A percentile compares a stretch with the other conserved stretches of the same genome.
These are phyloP conservation scores for Leptinotarsa haldemani DNA, from an alignment of 2,888 invertebrate genomes.

Conservation along the genomic window DNA sequence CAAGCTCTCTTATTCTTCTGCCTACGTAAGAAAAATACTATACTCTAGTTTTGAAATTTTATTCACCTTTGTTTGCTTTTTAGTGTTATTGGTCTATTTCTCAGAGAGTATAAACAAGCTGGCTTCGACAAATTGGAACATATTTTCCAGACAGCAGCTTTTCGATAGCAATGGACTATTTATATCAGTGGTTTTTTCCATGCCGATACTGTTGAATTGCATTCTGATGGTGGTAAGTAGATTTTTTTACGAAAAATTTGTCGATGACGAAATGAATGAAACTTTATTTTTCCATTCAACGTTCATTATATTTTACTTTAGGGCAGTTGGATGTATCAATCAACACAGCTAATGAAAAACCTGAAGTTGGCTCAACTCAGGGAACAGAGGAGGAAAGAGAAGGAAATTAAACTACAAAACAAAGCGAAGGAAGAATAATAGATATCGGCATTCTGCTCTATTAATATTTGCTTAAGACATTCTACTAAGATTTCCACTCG, in stretches of 20 bases:
- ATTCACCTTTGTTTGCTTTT: conserved; percentile 58
- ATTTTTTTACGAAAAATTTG: too few relatives aligned
- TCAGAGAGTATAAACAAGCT: conserved; percentile 92
- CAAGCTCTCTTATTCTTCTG: conserved; percentile 85
- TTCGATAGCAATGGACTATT: conserved; percentile 94
- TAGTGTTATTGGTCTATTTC: conserved; percentile 88
- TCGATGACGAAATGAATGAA: too few relatives aligned
- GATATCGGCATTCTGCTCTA: background rate
- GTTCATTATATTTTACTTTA: conserved; percentile 63
- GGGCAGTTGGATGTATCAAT: conserved; percentile 92
- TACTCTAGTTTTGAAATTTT: background rate
- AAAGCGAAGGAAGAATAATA: conserved; percentile 46
- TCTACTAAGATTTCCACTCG: conserved; percentile 16
- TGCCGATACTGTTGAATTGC: conserved; percentile 91
- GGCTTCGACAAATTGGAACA: conserved; percentile 87
- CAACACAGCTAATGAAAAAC: conserved; percentile 88
- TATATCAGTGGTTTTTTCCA: conserved; percentile 93
- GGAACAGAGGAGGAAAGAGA: conserved; percentile 74
- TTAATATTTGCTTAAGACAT: conserved; percentile 13
- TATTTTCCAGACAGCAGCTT: conserved; percentile 91
- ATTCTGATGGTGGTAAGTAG: conserved; percentile 92
- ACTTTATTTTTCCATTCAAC: too few relatives aligned
- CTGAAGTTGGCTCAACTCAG: conserved; percentile 84
- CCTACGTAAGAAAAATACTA: conserved; percentile 74
- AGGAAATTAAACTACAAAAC: conserved; percentile 51